These are phyloP conservation scores for Acronicta psi DNA, from an alignment of 2,888 invertebrate genomes.

Conservation along the genomic window DNA sequence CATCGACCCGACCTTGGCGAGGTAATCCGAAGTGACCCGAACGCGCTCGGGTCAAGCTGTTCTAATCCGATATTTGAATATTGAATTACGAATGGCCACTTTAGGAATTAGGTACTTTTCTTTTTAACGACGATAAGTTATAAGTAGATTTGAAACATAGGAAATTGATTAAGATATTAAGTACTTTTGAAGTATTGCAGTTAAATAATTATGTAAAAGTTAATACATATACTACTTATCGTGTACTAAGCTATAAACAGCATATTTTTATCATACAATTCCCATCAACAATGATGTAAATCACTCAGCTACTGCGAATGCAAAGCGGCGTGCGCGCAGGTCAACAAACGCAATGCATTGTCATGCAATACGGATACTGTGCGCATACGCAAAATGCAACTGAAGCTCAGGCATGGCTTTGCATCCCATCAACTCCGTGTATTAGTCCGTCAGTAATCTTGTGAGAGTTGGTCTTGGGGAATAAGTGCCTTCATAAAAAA, in stretches of 20 bases:
- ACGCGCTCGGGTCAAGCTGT: conserved; percentile 62
- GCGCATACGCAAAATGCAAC: conserved; percentile 41
- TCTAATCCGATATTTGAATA: conserved; percentile 57
- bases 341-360: conserved; percentile 75
- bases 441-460: neutral
- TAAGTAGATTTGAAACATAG: neutral
- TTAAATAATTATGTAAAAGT: too few relatives aligned
- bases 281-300: conserved; percentile 51
- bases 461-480: neutral
- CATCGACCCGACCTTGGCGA: conserved; percentile 68
- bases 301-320: conserved; percentile 58
- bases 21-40: conserved; percentile 63
- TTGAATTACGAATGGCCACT: conserved; percentile 53
- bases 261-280: conserved; percentile 30
- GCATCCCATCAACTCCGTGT: conserved; percentile 2
- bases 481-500: too few relatives aligned
- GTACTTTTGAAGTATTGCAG: too few relatives aligned
- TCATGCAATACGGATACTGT: conserved; percentile 60
- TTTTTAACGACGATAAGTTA: conserved; percentile 26
- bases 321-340: conserved; percentile 67
- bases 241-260: neutral
- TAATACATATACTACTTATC: too few relatives aligned
- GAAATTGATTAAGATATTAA: neutral
- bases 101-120: conserved; percentile 31
- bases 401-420: conserved; percentile 30